phyloP scores from a whole-genome alignment of 2,888 invertebrate genomes.

The Drosophila pseudotakahashii region DNA sequence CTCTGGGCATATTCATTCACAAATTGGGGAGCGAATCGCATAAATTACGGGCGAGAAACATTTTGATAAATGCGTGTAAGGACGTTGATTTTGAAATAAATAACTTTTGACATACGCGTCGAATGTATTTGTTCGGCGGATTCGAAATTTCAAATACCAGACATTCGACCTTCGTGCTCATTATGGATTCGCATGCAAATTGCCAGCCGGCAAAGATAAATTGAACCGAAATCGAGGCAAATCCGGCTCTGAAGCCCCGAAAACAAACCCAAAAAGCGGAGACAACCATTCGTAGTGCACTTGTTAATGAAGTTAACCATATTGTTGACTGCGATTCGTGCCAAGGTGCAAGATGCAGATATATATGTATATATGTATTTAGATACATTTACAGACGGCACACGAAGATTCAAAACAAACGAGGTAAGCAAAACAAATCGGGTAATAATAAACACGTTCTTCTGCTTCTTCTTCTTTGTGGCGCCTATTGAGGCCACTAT shows the following conservation, averaged over 20 bases:
- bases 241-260: neutral
- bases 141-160: slow-evolving; percentile 53
- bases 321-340: slow-evolving; percentile 61
- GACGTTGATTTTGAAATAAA: slow-evolving; percentile 52
- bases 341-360: slow-evolving; percentile 65
- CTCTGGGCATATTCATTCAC: slow-evolving; percentile 35
- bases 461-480: slow-evolving; percentile 22
- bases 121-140: slow-evolving; percentile 33
- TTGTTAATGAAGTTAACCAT: slow-evolving; percentile 74
- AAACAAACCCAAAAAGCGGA: slow-evolving; percentile 16
- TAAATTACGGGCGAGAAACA: slow-evolving; percentile 36
- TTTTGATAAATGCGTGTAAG: slow-evolving; percentile 60
- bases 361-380: slow-evolving; percentile 33
- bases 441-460: slow-evolving; percentile 53
- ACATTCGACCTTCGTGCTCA: slow-evolving; percentile 68
- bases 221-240: slow-evolving; percentile 7
- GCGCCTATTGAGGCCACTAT: slow-evolving; percentile 61
- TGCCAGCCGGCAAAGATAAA: slow-evolving; percentile 22
- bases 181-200: slow-evolving; percentile 53
- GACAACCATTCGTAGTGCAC: slow-evolving; percentile 62
- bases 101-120: slow-evolving; percentile 52
- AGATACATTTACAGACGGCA: neutral
- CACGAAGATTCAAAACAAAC: slow-evolving; percentile 52
- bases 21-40: slow-evolving; percentile 31
- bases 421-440: slow-evolving; percentile 69